Evolutionary conservation across 2,113 vertebrate species (phyloP).

Genomic region (Pangasianodon hypophthalmus): DNA sequence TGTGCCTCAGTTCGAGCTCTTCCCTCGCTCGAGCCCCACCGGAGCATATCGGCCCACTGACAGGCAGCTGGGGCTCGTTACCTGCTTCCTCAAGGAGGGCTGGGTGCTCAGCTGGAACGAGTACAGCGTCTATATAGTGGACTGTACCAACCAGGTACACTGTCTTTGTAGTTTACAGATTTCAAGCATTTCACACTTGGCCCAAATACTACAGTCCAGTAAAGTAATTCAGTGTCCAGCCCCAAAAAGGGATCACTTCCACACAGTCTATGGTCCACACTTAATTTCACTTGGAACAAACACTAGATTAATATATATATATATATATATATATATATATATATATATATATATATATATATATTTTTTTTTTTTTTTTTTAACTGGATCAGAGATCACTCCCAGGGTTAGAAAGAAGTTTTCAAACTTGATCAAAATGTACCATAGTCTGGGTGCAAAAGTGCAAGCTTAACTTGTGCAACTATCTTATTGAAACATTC

Average conservation of each 20-base stretch:
- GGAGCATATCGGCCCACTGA: constrained; percentile 78
- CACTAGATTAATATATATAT: neutral
- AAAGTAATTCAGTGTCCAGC: neutral
- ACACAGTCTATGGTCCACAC: neutral
- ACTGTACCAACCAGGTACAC: constrained; percentile 84
- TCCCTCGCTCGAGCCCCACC: constrained; percentile 78
- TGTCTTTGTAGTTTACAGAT: neutral
- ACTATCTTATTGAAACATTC: too few species aligned
- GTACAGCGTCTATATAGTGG: constrained; percentile 90
- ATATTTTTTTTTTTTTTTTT: neutral
- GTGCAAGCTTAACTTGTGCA: too few species aligned
- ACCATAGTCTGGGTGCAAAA: too few species aligned
- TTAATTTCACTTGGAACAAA: neutral
- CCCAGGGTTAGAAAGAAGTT: neutral
- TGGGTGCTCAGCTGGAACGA: constrained; percentile 98
- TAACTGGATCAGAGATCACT: too few species aligned
- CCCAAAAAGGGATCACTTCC: neutral
- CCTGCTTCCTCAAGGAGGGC: constrained; percentile 85
- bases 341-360: too few species aligned
- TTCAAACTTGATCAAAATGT: too few species aligned
- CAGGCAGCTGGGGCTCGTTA: constrained; percentile 86
- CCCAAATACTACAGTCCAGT: neutral
- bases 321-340: too few species aligned
- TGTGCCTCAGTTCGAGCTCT: constrained; percentile 85
- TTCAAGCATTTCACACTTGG: neutral